Conservation (phyloP, 1,140 invertebrate genomes). For the Drosophila navojoa region DNA sequence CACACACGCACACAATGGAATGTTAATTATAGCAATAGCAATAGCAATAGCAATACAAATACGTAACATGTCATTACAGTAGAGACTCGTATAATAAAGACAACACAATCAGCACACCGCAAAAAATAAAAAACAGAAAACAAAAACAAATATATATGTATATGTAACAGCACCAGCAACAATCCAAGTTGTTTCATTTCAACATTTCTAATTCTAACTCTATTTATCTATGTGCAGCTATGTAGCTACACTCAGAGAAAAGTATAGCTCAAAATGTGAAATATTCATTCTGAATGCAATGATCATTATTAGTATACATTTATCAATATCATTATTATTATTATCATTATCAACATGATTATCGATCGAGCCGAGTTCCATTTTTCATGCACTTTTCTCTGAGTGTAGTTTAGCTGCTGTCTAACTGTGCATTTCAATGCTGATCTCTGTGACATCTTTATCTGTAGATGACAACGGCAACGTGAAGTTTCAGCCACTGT, state of each 20-base stretch:
- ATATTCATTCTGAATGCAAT: background rate
- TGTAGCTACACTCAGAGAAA: conserved; percentile 11
- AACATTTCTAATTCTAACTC: conserved; percentile 11
- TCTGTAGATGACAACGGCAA: conserved; percentile 81
- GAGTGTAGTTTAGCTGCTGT: conserved; percentile 23
- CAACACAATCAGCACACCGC: conserved; percentile 60
- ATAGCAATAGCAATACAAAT: conserved; percentile 44
- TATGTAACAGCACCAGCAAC: conserved; percentile 38
- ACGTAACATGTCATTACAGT: conserved; percentile 54
- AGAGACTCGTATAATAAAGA: conserved; percentile 62
- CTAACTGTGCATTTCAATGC: background rate
- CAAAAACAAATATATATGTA: background rate
- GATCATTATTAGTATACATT: too few relatives aligned
- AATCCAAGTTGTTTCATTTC: conserved; percentile 53
- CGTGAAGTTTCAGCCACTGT: conserved; percentile 86
- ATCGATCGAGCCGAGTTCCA: too few relatives aligned
- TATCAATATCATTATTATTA: background rate
- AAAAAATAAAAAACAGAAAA: background rate
- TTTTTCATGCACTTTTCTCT: background rate
- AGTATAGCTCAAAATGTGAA: background rate
- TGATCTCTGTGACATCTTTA: conserved; percentile 41
- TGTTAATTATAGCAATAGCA: conserved; percentile 50
- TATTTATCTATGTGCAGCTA: background rate
- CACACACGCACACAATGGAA: conserved; percentile 39
- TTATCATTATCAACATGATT: background rate